A percentile compares a stretch with the other conserved stretches of the same genome.
Conservation (phyloP, 2,797 vertebrate genomes). For the Perodicticus potto region DNA sequence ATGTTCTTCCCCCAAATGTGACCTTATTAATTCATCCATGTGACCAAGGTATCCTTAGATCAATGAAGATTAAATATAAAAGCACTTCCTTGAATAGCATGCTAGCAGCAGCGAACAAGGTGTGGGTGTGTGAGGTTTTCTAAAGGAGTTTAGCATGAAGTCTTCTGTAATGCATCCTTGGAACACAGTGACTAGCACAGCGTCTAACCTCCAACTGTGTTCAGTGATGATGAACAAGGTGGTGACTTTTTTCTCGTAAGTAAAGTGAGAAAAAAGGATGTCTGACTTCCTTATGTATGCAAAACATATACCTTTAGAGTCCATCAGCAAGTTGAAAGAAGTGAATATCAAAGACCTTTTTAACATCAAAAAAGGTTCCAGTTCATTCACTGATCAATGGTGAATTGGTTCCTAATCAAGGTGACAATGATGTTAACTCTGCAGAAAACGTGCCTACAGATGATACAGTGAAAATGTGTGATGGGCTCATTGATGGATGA, state of each 20-base stretch:
- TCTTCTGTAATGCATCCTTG: neutral
- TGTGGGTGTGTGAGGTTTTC: neutral
- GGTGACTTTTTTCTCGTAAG: neutral
- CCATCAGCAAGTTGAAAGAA: too few species aligned
- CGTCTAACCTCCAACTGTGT: too few species aligned
- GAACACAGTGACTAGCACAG: too few species aligned
- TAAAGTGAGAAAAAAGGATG: neutral
- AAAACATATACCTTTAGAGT: neutral
- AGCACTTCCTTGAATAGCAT: too few species aligned
- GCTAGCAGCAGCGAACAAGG: neutral
- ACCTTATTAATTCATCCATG: neutral
- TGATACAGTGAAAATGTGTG: neutral
- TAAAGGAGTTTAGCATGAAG: neutral
- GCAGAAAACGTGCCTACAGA: neutral
- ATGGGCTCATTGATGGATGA: neutral
- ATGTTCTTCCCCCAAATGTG: neutral
- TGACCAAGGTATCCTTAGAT: neutral
- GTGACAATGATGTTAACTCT: neutral
- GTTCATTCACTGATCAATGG: too few species aligned
- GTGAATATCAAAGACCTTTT: too few species aligned
- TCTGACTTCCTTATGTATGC: neutral
- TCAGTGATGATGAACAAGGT: neutral
- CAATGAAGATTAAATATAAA: neutral
- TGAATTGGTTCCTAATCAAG: too few species aligned
- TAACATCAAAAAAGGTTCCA: too few species aligned